These are phyloP conservation scores for Pogonophryne albipinna DNA, from an alignment of 2,797 vertebrate genomes.

Conservation along the genomic window DNA sequence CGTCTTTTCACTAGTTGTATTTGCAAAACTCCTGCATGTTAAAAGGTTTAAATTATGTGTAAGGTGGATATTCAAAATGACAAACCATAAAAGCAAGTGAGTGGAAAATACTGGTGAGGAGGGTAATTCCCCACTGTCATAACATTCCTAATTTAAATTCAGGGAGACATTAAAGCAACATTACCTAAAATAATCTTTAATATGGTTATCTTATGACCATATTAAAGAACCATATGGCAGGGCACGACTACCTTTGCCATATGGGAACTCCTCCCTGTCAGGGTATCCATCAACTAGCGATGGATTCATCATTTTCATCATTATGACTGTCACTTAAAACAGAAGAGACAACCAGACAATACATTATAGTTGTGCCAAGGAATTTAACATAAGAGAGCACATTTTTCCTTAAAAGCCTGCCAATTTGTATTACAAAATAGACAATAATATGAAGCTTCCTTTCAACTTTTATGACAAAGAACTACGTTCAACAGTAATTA, in stretches of 20 bases:
- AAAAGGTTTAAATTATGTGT: not conserved
- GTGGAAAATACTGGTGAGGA: not conserved
- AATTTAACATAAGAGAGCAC: not conserved
- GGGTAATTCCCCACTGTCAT: not conserved
- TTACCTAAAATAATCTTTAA: no score
- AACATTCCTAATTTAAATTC: not conserved
- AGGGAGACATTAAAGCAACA: not conserved
- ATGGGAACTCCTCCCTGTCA: not conserved
- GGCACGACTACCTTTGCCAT: not conserved
- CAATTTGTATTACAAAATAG: slow-evolving; percentile 29
- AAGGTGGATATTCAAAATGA: not conserved
- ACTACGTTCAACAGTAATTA: not conserved
- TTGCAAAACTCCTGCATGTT: not conserved
- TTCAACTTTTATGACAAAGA: slow-evolving; percentile 17
- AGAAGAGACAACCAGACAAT: not conserved
- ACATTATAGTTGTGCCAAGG: no score
- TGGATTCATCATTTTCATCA: not conserved
- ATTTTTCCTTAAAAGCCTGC: not conserved
- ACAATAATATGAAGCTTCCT: not conserved
- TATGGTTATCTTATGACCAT: no score
- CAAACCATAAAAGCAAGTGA: slow-evolving; percentile 4
- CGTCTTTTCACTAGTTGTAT: not conserved
- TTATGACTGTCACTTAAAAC: slow-evolving; percentile 12
- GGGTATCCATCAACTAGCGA: slow-evolving; percentile 7
- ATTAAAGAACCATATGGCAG: not conserved